Conservation (phyloP, 2,797 vertebrate species). For the Crenichthys baileyi region DNA sequence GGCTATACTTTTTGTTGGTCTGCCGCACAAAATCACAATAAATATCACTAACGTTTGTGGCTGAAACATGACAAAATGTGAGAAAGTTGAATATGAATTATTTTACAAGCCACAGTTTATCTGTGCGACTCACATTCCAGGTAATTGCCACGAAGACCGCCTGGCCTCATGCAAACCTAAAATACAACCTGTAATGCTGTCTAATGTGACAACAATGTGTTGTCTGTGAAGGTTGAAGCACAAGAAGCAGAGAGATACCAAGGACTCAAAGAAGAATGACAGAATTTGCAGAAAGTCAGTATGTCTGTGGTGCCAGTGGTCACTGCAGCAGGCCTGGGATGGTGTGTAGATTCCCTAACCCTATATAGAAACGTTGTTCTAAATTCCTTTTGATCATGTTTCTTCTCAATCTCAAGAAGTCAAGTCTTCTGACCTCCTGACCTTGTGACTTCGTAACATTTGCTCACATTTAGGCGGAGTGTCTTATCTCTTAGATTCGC, state of each 20-base stretch:
- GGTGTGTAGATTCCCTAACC: neutral
- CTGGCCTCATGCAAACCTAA: too few species aligned
- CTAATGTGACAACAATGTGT: neutral
- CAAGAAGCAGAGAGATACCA: neutral
- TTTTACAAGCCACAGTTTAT: neutral
- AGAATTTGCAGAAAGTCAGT: neutral
- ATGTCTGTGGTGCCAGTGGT: neutral
- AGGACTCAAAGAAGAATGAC: neutral
- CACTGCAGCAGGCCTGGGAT: neutral
- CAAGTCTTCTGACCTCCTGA: neutral
- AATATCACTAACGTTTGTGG: neutral
- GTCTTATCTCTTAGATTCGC: slow-evolving; percentile 13
- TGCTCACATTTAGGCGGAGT: neutral
- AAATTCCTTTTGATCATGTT: neutral
- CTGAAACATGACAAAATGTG: neutral
- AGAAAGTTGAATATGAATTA: neutral
- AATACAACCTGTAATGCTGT: neutral
- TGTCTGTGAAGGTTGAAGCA: neutral
- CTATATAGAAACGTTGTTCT: too few species aligned
- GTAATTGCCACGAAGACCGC: too few species aligned
- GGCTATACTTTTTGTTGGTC: neutral
- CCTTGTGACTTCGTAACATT: neutral
- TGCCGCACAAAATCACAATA: neutral
- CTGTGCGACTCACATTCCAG: neutral
- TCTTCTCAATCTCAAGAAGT: neutral